A percentile compares a stretch with the other conserved stretches of the same genome.
phyloP scores from a whole-genome alignment of 1,140 invertebrate species.

The Orchestia grillus region DNA sequence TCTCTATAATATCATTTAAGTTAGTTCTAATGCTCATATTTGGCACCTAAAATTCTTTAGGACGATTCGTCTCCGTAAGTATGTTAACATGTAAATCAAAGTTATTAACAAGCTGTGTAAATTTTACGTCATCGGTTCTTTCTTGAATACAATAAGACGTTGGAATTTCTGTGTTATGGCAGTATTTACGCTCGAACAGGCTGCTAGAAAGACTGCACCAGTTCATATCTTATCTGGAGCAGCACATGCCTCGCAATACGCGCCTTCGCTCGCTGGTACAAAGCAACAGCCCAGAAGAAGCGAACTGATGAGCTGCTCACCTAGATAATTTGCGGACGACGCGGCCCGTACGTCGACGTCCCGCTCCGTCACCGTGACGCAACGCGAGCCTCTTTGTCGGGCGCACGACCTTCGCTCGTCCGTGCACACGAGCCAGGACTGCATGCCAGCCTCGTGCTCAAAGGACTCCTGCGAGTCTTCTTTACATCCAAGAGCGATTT shows the following conservation, averaged over 20 bases:
- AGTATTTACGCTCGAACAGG: background rate
- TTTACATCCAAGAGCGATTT: background rate
- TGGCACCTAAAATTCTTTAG: no score
- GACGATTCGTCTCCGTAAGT: no score
- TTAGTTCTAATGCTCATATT: no score
- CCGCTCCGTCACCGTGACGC: background rate
- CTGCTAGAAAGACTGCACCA: background rate
- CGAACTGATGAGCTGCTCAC: no score
- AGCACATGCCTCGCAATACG: background rate
- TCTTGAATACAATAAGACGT: no score
- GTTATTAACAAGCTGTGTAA: no score
- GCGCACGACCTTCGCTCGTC: background rate
- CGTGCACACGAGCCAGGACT: background rate
- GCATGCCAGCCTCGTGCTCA: background rate
- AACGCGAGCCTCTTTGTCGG: background rate
- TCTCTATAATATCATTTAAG: no score
- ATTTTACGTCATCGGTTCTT: no score
- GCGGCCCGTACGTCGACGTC: background rate
- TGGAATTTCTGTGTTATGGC: no score
- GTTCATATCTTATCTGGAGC: background rate
- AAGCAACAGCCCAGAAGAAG: background rate
- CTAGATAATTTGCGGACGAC: background rate
- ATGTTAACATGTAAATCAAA: no score
- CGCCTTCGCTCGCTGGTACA: background rate
- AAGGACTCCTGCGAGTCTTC: background rate